Percentiles rank a stretch among this genome's conserved stretches.
Conservation (phyloP, 2,888 invertebrate genomes). For the Hydroisotoma schaefferi region DNA sequence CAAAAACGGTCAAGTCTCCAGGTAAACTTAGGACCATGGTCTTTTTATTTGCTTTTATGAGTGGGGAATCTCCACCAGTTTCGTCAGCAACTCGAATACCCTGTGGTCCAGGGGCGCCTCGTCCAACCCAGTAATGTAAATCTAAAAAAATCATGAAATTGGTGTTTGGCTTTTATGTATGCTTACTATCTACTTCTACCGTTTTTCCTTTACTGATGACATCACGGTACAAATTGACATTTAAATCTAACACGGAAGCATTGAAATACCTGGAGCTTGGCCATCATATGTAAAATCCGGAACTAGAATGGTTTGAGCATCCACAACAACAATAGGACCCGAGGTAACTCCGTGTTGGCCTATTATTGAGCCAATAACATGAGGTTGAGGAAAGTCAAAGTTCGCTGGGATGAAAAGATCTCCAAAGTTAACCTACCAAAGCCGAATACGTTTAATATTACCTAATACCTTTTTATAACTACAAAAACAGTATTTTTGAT, state of each 20-base stretch:
- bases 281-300: constrained; percentile 90
- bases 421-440: constrained; percentile 76
- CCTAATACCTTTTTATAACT: too few relatives aligned
- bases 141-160: constrained; percentile 58
- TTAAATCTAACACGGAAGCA: too few relatives aligned
- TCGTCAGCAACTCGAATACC: constrained; percentile 85
- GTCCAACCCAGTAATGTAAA: constrained; percentile 90
- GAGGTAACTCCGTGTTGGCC: constrained; percentile 76
- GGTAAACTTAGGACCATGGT: constrained; percentile 86
- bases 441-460: too few relatives aligned
- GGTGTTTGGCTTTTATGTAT: too few relatives aligned
- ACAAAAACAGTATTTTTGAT: too few relatives aligned
- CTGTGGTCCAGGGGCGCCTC: constrained; percentile 75
- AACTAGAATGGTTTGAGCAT: constrained; percentile 85
- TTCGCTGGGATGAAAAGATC: constrained; percentile 74
- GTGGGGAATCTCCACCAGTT: constrained; percentile 72
- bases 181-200: too few relatives aligned
- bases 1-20: constrained; percentile 82
- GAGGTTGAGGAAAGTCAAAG: constrained; percentile 78
- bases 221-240: too few relatives aligned
- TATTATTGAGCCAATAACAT: constrained; percentile 69
- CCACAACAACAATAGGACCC: constrained; percentile 82
- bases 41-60: constrained; percentile 77
- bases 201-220: not conserved
- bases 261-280: constrained; percentile 81